Conservation (phyloP, 2,113 vertebrate species). For the Osmerus mordax region DNA sequence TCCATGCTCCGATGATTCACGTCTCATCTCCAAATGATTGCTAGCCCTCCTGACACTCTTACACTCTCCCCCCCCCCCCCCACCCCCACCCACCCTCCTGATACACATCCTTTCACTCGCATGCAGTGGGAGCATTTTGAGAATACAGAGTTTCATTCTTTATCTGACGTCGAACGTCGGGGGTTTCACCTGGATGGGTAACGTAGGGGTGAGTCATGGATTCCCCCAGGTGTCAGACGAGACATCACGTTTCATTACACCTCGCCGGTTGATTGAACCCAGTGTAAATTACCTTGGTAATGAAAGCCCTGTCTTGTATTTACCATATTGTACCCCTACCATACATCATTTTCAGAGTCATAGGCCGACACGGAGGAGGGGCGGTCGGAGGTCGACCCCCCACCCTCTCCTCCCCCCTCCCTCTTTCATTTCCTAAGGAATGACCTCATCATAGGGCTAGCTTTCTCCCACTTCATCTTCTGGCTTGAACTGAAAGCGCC, state of each 20-base stretch:
- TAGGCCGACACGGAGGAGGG: background rate
- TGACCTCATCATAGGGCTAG: background rate
- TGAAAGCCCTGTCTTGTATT: conserved; percentile 3
- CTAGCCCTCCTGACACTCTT: conserved; percentile 11
- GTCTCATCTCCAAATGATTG: conserved; percentile 24
- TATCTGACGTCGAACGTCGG: too few species aligned
- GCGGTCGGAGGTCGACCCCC: background rate
- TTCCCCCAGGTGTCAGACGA: background rate
- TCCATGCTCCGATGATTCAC: conserved; percentile 32
- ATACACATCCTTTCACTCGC: too few species aligned
- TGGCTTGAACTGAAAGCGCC: background rate
- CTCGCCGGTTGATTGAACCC: conserved; percentile 2
- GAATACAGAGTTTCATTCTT: background rate
- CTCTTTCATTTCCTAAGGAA: conserved; percentile 3
- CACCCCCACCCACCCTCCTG: background rate
- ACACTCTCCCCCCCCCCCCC: conserved; percentile 18
- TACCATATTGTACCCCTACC: background rate
- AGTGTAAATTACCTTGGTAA: background rate
- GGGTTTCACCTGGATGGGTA: too few species aligned
- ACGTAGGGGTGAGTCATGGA: too few species aligned
- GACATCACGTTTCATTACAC: background rate
- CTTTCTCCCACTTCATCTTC: background rate
- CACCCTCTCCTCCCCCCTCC: too few species aligned
- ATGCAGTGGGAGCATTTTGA: background rate
- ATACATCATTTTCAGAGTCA: background rate